These are phyloP conservation scores for Vesta saturnalis DNA, from an alignment of 2,888 invertebrate species.

Conservation along the genomic window DNA sequence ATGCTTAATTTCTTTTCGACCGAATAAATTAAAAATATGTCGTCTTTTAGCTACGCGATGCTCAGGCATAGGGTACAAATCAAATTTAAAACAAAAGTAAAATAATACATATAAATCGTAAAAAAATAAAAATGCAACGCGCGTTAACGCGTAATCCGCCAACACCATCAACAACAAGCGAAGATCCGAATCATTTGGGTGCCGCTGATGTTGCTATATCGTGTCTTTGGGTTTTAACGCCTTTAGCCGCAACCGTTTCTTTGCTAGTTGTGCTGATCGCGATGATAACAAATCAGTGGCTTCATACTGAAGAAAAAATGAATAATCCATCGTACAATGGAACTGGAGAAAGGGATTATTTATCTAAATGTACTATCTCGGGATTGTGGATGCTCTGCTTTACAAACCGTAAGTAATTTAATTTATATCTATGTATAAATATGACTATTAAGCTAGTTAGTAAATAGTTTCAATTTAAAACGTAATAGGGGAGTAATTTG, in stretches of 20 bases:
- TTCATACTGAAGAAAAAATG: conserved; percentile 87
- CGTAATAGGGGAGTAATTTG: background rate
- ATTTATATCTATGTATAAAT: background rate
- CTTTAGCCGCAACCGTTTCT: conserved; percentile 76
- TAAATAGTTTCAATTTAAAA: background rate
- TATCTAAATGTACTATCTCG: conserved; percentile 80
- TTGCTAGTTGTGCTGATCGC: conserved; percentile 77
- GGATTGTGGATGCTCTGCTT: conserved; percentile 84
- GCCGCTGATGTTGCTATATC: conserved; percentile 69
- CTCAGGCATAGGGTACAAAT: background rate
- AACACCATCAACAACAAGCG: conserved; percentile 46
- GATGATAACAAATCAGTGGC: conserved; percentile 84
- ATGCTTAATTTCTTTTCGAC: no score
- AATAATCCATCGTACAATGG: conserved; percentile 81
- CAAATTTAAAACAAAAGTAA: conserved; percentile 14
- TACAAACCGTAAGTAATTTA: conserved; percentile 75
- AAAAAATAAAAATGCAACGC: conserved; percentile 50
- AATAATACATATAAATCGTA: background rate
- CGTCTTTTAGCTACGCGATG: no score
- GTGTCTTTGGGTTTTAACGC: conserved; percentile 71
- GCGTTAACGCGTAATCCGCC: conserved; percentile 51
- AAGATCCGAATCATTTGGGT: conserved; percentile 49
- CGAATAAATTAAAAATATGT: no score
- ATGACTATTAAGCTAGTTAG: background rate
- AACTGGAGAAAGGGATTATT: conserved; percentile 75